These are phyloP conservation scores for Megalops cyprinoides DNA, from an alignment of 2,797 vertebrate species.

Conservation along the genomic window DNA sequence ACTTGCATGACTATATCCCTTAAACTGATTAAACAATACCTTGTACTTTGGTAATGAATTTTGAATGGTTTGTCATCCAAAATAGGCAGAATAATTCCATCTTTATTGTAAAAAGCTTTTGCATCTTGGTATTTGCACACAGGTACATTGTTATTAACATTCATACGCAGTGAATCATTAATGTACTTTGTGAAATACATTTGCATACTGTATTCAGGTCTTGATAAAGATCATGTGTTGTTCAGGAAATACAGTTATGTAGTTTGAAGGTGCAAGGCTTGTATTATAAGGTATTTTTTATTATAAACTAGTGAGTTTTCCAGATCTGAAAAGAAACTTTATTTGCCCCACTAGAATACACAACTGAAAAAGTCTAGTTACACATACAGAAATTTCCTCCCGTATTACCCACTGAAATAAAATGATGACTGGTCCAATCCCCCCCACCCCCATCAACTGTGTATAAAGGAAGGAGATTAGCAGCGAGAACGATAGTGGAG, in stretches of 20 bases:
- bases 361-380: constrained; percentile 10
- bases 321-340: neutral
- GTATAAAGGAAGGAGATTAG: constrained; percentile 55
- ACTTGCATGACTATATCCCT: neutral
- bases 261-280: neutral
- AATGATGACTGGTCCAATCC: constrained; percentile 23
- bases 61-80: no score
- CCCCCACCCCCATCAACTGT: constrained; percentile 29
- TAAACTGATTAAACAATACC: constrained; percentile 31
- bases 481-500: constrained; percentile 87
- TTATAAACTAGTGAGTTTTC: neutral
- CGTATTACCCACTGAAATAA: constrained; percentile 7
- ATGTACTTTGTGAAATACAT: no score
- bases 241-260: neutral
- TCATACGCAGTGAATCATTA: no score
- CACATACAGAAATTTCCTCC: constrained; percentile 10
- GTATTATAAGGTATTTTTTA: neutral
- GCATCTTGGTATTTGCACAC: no score
- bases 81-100: no score
- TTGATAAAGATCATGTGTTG: neutral
- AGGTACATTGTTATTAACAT: no score
- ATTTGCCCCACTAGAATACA: neutral
- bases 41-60: neutral
- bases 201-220: neutral
- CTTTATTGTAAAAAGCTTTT: no score